These are phyloP conservation scores for Xestoiulus laeticollis DNA, from an alignment of 2,888 invertebrate genomes.

Conservation along the genomic window DNA sequence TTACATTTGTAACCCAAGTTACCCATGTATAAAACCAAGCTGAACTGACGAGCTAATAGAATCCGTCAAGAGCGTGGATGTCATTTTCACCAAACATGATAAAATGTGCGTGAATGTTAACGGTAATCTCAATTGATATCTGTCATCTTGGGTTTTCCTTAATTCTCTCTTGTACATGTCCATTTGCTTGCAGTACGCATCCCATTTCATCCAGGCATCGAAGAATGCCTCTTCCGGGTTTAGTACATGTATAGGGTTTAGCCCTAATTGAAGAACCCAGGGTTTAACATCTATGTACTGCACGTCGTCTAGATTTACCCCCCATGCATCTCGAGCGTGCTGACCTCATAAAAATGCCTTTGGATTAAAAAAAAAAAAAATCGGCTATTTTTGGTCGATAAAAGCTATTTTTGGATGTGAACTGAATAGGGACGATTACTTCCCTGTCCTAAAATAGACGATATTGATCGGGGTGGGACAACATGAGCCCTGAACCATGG, in stretches of 20 bases:
- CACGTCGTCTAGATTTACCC: no score
- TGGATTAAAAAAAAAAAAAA: neutral
- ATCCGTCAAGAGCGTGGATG: neutral
- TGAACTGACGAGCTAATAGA: no score
- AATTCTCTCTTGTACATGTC: neutral
- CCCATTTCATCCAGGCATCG: neutral
- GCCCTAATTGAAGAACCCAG: neutral
- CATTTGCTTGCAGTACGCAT: neutral
- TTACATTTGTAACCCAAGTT: no score
- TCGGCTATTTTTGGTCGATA: neutral
- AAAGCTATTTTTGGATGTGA: neutral
- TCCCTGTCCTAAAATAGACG: neutral
- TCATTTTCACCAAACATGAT: neutral
- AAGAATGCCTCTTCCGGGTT: neutral
- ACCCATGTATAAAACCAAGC: no score
- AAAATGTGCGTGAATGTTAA: neutral
- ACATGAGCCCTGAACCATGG: neutral
- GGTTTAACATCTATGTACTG: neutral
- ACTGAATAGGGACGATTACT: neutral
- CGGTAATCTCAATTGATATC: neutral
- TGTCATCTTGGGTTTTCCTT: neutral
- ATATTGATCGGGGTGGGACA: neutral
- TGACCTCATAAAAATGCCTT: neutral
- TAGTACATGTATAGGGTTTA: neutral
- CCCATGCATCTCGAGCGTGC: neutral